These are phyloP conservation scores for Mastomys natalensis DNA, from an alignment of 2,113 vertebrate species.

Conservation along the genomic window DNA sequence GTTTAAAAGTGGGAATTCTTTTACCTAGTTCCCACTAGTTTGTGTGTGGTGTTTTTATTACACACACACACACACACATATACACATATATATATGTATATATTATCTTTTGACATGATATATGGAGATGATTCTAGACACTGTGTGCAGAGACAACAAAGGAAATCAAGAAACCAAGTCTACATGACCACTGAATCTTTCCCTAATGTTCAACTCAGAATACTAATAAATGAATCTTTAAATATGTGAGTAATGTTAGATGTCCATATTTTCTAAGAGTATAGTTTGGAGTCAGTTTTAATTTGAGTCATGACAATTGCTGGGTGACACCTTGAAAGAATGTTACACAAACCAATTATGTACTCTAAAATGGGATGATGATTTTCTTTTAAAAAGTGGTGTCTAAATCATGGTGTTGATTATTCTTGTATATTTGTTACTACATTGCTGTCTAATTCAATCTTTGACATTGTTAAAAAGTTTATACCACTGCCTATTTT, in stretches of 20 bases:
- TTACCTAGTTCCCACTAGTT: background rate
- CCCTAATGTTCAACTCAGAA: background rate
- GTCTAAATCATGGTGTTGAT: background rate
- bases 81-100: too few species aligned
- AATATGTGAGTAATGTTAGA: background rate
- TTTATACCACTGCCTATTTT: background rate
- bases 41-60: background rate
- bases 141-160: background rate
- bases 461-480: constrained; percentile 19
- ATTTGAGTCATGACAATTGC: constrained; percentile 18
- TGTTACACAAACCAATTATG: background rate
- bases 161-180: background rate
- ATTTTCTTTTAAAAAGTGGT: background rate
- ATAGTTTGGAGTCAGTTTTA: background rate
- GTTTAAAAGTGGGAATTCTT: background rate
- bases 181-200: background rate
- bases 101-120: background rate
- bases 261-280: background rate
- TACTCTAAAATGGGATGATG: constrained; percentile 12
- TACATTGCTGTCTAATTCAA: constrained; percentile 36
- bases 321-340: background rate
- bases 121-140: background rate
- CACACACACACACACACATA: too few species aligned
- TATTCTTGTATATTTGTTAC: background rate
- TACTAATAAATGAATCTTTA: background rate